Evolutionary conservation across 2,113 vertebrate species (phyloP).

Genomic region (Takifugu flavidus): DNA sequence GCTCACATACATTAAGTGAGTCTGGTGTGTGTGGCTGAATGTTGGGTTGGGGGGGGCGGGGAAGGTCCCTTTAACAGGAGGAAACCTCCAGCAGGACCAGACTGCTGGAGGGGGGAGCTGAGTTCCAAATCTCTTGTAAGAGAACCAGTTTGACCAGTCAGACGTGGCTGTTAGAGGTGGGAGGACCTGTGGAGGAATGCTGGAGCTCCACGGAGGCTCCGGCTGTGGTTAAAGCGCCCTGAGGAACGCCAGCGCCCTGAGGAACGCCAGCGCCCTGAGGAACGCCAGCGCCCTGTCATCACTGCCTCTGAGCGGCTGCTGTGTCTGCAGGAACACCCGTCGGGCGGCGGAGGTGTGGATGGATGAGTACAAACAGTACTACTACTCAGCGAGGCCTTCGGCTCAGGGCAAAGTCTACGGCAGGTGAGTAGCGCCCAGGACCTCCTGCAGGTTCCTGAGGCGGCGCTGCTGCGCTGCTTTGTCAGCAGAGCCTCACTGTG

Average conservation of each 20-base stretch:
- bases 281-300: slow-evolving; percentile 23
- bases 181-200: too few species aligned
- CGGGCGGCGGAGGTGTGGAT: slow-evolving; percentile 98
- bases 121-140: too few species aligned
- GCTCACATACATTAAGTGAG: slow-evolving; percentile 97
- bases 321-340: slow-evolving; percentile 85
- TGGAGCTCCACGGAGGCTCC: neutral
- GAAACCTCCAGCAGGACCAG: too few species aligned
- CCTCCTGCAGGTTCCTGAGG: too few species aligned
- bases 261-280: slow-evolving; percentile 28
- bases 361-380: slow-evolving; percentile 98
- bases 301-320: slow-evolving; percentile 14
- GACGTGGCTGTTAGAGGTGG: too few species aligned
- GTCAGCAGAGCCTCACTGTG: too few species aligned
- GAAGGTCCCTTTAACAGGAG: too few species aligned
- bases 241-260: slow-evolving; percentile 25
- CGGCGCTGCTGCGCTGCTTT: too few species aligned
- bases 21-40: neutral
- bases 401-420: slow-evolving; percentile 93
- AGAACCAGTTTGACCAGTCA: too few species aligned
- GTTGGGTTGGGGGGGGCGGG: too few species aligned
- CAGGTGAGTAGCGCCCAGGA: slow-evolving; percentile 75
- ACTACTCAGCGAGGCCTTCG: slow-evolving; percentile 92
- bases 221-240: slow-evolving; percentile 21
- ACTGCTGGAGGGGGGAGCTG: too few species aligned